A percentile compares a stretch with the other conserved stretches of the same genome.
phyloP scores from a whole-genome alignment of 2,113 vertebrate genomes.

The Poeciliopsis occidentalis region DNA sequence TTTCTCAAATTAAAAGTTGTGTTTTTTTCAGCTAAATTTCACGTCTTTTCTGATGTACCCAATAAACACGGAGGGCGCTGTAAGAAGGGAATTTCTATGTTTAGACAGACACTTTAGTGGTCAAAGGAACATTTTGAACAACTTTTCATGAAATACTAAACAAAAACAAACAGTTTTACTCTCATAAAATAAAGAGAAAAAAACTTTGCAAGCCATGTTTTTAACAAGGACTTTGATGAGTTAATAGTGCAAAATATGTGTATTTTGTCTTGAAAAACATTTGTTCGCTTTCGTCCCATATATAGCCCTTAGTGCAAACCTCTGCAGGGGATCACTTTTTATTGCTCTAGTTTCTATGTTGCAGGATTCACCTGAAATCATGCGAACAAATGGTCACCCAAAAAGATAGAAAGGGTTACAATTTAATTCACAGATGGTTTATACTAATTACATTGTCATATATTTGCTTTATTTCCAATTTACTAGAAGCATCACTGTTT shows the following conservation, averaged over 20 bases:
- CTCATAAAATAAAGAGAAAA: slow-evolving; percentile 30
- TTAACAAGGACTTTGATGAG: slow-evolving; percentile 70
- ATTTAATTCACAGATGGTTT: not conserved
- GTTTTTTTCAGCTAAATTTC: too few relatives aligned
- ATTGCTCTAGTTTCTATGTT: slow-evolving; percentile 23
- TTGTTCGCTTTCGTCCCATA: slow-evolving; percentile 42
- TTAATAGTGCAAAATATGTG: slow-evolving; percentile 72
- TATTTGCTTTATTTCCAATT: slow-evolving; percentile 11
- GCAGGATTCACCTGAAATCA: slow-evolving; percentile 11
- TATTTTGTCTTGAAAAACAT: slow-evolving; percentile 19
- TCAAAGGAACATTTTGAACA: slow-evolving; percentile 52
- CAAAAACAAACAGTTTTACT: slow-evolving; percentile 60
- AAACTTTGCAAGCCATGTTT: slow-evolving; percentile 68
- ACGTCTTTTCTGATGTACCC: not conserved
- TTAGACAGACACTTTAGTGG: slow-evolving; percentile 49
- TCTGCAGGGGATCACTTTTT: slow-evolving; percentile 34
- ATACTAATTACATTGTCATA: slow-evolving; percentile 21
- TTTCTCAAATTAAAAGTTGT: not conserved
- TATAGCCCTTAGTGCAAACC: slow-evolving; percentile 70
- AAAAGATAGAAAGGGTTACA: not conserved
- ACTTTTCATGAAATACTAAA: slow-evolving; percentile 29
- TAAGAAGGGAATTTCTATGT: not conserved
- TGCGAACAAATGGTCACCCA: not conserved
- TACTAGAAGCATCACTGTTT: not conserved
- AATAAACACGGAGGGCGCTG: not conserved